These are phyloP conservation scores for Dysmachus trigonus DNA, from an alignment of 2,888 invertebrate genomes.

Conservation along the genomic window DNA sequence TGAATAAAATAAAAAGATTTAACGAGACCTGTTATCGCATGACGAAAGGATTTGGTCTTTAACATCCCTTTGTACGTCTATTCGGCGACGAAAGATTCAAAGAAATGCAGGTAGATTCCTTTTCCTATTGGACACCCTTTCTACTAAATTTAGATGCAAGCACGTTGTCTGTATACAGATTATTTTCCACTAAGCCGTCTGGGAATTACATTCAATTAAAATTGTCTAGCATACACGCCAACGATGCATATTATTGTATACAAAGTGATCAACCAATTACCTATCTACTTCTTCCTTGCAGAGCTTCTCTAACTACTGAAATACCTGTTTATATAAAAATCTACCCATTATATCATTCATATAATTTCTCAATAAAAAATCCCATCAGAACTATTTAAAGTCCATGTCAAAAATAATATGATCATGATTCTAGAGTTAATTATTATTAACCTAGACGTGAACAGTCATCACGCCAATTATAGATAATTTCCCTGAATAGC, in stretches of 20 bases:
- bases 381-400: not conserved
- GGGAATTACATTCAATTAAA: not conserved
- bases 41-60: too few relatives aligned
- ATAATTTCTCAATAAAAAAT: too few relatives aligned
- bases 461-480: not conserved
- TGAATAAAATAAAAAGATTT: too few relatives aligned
- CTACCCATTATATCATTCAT: too few relatives aligned
- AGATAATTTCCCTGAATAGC: not conserved
- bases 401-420: not conserved
- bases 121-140: too few relatives aligned
- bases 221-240: not conserved
- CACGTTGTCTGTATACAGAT: not conserved
- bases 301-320: too few relatives aligned
- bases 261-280: not conserved
- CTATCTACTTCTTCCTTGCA: not conserved
- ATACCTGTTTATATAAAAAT: too few relatives aligned
- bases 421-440: not conserved
- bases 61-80: too few relatives aligned
- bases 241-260: not conserved
- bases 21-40: too few relatives aligned
- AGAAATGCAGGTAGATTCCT: too few relatives aligned
- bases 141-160: not conserved
- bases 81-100: too few relatives aligned
- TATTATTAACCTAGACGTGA: not conserved
- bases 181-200: not conserved